Evolutionary conservation across 2,113 vertebrate species (phyloP).

Genomic region (Odocoileus hemionus): DNA sequence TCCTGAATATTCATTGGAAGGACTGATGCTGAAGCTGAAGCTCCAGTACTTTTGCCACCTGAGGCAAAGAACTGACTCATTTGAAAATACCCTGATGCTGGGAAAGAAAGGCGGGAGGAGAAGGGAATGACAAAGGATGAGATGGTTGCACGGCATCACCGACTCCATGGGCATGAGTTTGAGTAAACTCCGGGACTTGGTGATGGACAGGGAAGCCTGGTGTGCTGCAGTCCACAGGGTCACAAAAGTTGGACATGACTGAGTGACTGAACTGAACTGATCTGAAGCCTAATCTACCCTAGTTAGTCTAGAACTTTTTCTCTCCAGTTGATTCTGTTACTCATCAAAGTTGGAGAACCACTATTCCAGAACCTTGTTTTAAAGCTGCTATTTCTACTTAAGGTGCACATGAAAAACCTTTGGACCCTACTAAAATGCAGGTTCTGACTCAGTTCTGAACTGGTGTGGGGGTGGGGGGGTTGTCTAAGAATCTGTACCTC

Average conservation of each 20-base stretch:
- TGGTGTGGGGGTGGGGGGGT: neutral
- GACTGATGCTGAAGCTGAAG: neutral
- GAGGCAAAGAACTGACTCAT: neutral
- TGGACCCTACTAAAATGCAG: neutral
- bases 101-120: neutral
- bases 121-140: neutral
- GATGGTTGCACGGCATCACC: neutral
- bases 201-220: neutral
- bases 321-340: neutral
- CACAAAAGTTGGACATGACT: neutral
- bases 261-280: neutral
- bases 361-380: neutral
- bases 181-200: neutral
- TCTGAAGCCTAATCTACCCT: neutral
- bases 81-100: neutral
- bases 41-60: neutral
- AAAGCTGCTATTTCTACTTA: neutral
- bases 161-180: neutral
- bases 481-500: neutral
- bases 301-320: neutral
- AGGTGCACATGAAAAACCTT: neutral
- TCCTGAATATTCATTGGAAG: neutral
- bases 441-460: neutral
- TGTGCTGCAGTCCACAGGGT: neutral
- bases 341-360: neutral